Evolutionary conservation across 1,140 invertebrate genomes (phyloP).

Genomic region (Drosophila subpulchrella): DNA sequence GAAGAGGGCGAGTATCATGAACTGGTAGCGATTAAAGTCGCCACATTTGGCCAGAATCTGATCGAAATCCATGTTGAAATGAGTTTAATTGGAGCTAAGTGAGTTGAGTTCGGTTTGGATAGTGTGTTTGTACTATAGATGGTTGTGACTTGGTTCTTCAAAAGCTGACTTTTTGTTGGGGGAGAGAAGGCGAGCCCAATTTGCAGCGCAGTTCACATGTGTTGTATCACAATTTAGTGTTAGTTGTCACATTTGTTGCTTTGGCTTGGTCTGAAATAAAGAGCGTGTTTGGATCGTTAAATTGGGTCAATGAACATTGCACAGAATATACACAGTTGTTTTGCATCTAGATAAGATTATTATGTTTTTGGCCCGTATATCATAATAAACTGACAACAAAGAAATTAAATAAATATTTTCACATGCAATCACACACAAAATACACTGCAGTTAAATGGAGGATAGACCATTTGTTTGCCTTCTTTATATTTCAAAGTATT

Average conservation of each 20-base stretch:
- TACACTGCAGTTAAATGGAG: neutral
- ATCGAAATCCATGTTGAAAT: slow-evolving; percentile 86
- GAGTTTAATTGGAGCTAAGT: slow-evolving; percentile 18
- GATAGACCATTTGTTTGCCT: neutral
- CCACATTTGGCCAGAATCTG: slow-evolving; percentile 87
- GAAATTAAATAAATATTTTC: slow-evolving; percentile 9
- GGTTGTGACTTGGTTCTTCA: slow-evolving; percentile 24
- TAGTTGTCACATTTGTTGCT: slow-evolving; percentile 59
- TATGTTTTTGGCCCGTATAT: slow-evolving; percentile 5
- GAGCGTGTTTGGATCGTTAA: slow-evolving; percentile 17
- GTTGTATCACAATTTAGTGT: slow-evolving; percentile 49
- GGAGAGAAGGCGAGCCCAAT: slow-evolving; percentile 14
- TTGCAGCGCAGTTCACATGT: slow-evolving; percentile 33
- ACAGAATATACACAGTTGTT: neutral
- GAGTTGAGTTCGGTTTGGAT: slow-evolving; percentile 2
- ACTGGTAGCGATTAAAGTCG: slow-evolving; percentile 88
- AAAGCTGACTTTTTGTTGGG: slow-evolving; percentile 11
- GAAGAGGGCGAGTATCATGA: slow-evolving; percentile 86
- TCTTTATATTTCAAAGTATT: neutral
- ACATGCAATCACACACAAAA: neutral
- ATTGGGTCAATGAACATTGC: slow-evolving; percentile 16
- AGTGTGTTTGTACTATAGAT: slow-evolving; percentile 40
- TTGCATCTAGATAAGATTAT: slow-evolving; percentile 13
- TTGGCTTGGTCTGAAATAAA: slow-evolving; percentile 47
- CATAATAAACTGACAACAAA: slow-evolving; percentile 14